These are phyloP conservation scores for Amblyopsis hoosieri DNA, from an alignment of 2,797 vertebrate genomes.

Conservation along the genomic window DNA sequence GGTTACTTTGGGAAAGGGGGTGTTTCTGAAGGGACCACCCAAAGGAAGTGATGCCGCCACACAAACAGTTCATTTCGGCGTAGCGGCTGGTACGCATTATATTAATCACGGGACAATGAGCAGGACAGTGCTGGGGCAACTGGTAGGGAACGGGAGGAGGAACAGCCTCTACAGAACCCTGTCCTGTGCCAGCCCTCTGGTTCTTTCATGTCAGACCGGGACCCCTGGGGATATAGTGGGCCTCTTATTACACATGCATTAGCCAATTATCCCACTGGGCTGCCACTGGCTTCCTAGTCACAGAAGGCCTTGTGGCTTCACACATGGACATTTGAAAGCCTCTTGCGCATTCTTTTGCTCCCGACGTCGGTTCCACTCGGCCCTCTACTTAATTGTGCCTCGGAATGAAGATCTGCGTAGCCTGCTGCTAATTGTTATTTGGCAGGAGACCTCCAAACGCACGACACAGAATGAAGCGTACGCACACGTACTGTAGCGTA, in stretches of 20 bases:
- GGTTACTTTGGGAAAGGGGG: too few species aligned
- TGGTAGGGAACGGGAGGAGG: constrained; percentile 38
- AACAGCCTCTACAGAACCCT: constrained; percentile 31
- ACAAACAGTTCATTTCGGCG: not conserved
- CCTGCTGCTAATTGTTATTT: constrained; percentile 38
- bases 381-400: constrained; percentile 21
- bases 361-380: constrained; percentile 44
- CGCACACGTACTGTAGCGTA: constrained; percentile 2
- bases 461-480: not conserved
- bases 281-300: constrained; percentile 67
- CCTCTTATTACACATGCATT: constrained; percentile 77
- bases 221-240: constrained; percentile 74
- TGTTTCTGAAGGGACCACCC: too few species aligned
- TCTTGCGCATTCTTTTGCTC: constrained; percentile 64
- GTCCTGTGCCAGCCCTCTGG: constrained; percentile 49
- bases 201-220: constrained; percentile 64
- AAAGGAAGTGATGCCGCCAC: not conserved
- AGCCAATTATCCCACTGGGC: constrained; percentile 75
- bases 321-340: constrained; percentile 74
- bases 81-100: constrained; percentile 5
- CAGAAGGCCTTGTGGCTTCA: constrained; percentile 73
- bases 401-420: constrained; percentile 32
- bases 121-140: constrained; percentile 12
- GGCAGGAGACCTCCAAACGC: constrained; percentile 21
- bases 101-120: constrained; percentile 13